Percentiles rank a stretch among this genome's conserved stretches.
Evolutionary conservation across 2,797 vertebrate species (phyloP).

Genomic region (Ptychobarbus kaznakovi): DNA sequence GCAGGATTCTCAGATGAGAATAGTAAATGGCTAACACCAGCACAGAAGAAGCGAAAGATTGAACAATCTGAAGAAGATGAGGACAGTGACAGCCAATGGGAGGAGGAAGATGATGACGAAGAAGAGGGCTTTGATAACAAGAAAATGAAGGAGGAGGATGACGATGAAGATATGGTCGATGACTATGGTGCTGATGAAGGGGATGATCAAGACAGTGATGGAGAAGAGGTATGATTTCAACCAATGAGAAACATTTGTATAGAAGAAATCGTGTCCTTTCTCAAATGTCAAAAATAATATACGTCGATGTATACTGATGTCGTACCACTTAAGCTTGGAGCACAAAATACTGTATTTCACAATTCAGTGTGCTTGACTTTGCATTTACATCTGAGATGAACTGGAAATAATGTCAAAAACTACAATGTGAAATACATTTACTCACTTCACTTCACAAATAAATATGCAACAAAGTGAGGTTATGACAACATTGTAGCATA

Average conservation of each 20-base stretch:
- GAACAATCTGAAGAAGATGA: slow-evolving; percentile 69
- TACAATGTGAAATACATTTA: neutral
- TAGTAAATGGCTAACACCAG: slow-evolving; percentile 80
- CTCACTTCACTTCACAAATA: neutral
- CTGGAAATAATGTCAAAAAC: neutral
- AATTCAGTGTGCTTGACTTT: neutral
- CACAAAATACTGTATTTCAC: neutral
- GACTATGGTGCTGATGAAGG: slow-evolving; percentile 78
- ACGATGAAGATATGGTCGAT: slow-evolving; percentile 77
- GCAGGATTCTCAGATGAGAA: slow-evolving; percentile 84
- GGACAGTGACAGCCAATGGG: slow-evolving; percentile 60
- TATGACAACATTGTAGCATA: neutral
- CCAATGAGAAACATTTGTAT: neutral
- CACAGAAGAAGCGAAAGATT: slow-evolving; percentile 75
- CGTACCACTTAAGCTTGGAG: no score
- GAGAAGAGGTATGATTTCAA: slow-evolving; percentile 72
- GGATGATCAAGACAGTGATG: slow-evolving; percentile 79
- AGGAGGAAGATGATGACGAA: slow-evolving; percentile 58
- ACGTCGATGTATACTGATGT: no score
- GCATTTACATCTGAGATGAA: neutral
- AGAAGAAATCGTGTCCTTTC: neutral
- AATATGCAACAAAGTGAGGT: neutral
- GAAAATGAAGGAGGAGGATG: slow-evolving; percentile 62
- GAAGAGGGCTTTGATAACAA: slow-evolving; percentile 43
- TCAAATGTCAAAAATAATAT: neutral